Conservation (phyloP, 2,113 vertebrate genomes). For the Hepsetus odoe region DNA sequence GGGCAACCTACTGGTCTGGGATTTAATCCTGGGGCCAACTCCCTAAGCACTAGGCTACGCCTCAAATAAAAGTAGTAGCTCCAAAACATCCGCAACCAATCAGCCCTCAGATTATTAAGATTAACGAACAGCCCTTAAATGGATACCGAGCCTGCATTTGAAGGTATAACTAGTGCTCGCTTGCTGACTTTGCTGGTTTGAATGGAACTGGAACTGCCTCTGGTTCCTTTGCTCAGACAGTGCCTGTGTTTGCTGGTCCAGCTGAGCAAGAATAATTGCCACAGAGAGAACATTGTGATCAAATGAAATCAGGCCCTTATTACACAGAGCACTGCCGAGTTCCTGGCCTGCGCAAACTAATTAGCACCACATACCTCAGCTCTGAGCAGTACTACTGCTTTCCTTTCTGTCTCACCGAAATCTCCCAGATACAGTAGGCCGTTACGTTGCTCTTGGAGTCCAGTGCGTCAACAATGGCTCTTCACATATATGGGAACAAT, state of each 20-base stretch:
- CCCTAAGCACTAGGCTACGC: too few relatives aligned
- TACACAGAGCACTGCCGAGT: constrained; percentile 4
- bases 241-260: background rate
- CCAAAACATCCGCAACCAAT: too few relatives aligned
- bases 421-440: constrained; percentile 56
- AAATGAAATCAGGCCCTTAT: background rate
- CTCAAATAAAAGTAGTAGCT: too few relatives aligned
- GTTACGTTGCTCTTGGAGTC: constrained; percentile 52
- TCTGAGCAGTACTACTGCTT: constrained; percentile 24
- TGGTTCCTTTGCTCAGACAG: background rate
- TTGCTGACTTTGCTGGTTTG: background rate
- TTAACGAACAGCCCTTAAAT: too few relatives aligned
- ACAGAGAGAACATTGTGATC: constrained; percentile 18
- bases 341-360: constrained; percentile 18
- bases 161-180: background rate
- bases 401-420: constrained; percentile 48
- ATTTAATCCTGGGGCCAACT: too few relatives aligned
- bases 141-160: background rate
- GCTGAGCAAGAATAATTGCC: constrained; percentile 9
- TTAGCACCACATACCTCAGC: constrained; percentile 55
- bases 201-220: background rate
- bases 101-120: background rate
- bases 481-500: constrained; percentile 73
- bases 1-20: too few relatives aligned
- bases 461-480: constrained; percentile 69